Percentiles rank a stretch among this genome's conserved stretches.
phyloP scores from a whole-genome alignment of 2,888 invertebrate species.

The Sinodicranocentrus sp. region DNA sequence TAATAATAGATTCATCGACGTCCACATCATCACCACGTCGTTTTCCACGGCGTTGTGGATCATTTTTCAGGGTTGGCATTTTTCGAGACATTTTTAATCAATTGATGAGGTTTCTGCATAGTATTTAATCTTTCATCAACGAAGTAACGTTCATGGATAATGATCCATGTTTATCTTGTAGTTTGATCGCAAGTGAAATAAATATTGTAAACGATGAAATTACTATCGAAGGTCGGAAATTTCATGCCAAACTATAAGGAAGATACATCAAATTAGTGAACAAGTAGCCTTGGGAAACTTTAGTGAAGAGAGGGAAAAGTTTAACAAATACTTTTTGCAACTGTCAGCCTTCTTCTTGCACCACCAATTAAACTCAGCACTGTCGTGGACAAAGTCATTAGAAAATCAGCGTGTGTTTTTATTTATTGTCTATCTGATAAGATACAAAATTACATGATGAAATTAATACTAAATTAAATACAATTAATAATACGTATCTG shows the following conservation, averaged over 20 bases:
- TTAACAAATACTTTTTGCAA: too few relatives aligned
- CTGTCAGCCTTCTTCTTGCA: too few relatives aligned
- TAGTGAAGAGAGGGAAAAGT: background rate
- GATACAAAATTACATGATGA: too few relatives aligned
- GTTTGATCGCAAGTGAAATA: background rate
- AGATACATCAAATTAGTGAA: background rate
- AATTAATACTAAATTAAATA: too few relatives aligned
- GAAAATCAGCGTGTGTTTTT: too few relatives aligned
- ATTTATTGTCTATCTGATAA: too few relatives aligned
- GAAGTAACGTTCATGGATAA: background rate
- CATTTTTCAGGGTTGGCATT: constrained; percentile 35
- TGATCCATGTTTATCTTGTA: background rate
- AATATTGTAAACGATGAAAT: background rate
- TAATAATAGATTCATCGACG: constrained; percentile 4
- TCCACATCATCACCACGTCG: constrained; percentile 30
- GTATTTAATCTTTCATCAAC: background rate
- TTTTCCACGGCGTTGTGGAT: constrained; percentile 35
- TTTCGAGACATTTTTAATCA: constrained; percentile 32
- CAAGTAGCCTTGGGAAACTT: constrained; percentile 11
- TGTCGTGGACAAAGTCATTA: too few relatives aligned
- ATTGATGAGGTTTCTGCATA: background rate
- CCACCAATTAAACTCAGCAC: too few relatives aligned
- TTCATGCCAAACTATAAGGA: background rate
- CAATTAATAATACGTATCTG: too few relatives aligned
- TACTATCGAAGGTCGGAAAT: background rate